A percentile compares a stretch with the other conserved stretches of the same genome.
These are phyloP conservation scores for Drosophila pandora DNA, from an alignment of 1,140 invertebrate species.

Conservation along the genomic window DNA sequence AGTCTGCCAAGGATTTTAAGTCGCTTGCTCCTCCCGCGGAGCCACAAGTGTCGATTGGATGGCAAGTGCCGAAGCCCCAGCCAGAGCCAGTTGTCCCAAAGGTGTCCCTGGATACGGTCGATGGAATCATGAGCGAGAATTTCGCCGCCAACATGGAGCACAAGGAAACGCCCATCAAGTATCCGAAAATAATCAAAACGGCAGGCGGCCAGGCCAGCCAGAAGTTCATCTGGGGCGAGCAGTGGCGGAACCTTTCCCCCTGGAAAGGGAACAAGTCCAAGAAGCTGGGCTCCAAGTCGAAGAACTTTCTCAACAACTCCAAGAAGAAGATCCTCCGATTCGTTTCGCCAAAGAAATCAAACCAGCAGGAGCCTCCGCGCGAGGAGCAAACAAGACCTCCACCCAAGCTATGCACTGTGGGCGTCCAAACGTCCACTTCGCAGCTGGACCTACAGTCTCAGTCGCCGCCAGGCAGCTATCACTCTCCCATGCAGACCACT, in stretches of 20 bases:
- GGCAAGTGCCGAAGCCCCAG: slow-evolving; percentile 48
- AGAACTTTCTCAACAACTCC: slow-evolving; percentile 68
- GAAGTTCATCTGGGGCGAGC: slow-evolving; percentile 76
- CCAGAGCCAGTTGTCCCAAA: slow-evolving; percentile 50
- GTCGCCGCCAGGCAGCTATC: slow-evolving; percentile 77
- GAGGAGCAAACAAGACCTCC: neutral
- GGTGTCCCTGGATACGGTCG: slow-evolving; percentile 73
- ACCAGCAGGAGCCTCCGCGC: slow-evolving; percentile 20
- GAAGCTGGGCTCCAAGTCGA: slow-evolving; percentile 54
- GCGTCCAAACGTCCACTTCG: slow-evolving; percentile 68
- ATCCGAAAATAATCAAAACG: slow-evolving; percentile 18
- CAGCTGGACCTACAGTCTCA: slow-evolving; percentile 58
- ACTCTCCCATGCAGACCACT: slow-evolving; percentile 70
- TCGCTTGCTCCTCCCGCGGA: slow-evolving; percentile 49
- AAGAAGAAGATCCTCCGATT: slow-evolving; percentile 78
- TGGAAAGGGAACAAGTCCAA: slow-evolving; percentile 52
- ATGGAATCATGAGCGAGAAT: slow-evolving; percentile 65
- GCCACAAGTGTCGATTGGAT: slow-evolving; percentile 70
- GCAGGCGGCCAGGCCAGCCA: slow-evolving; percentile 42
- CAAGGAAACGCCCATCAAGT: slow-evolving; percentile 75
- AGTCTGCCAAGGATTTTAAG: slow-evolving; percentile 36
- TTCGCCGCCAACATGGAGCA: slow-evolving; percentile 66
- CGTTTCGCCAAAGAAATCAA: slow-evolving; percentile 74
- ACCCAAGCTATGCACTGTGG: slow-evolving; percentile 56
- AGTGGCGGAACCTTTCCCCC: slow-evolving; percentile 68